Evolutionary conservation across 1,140 invertebrate species (phyloP), one percentile per base, ranked within the genome.

Genomic region (Drosophila auraria): DNA sequence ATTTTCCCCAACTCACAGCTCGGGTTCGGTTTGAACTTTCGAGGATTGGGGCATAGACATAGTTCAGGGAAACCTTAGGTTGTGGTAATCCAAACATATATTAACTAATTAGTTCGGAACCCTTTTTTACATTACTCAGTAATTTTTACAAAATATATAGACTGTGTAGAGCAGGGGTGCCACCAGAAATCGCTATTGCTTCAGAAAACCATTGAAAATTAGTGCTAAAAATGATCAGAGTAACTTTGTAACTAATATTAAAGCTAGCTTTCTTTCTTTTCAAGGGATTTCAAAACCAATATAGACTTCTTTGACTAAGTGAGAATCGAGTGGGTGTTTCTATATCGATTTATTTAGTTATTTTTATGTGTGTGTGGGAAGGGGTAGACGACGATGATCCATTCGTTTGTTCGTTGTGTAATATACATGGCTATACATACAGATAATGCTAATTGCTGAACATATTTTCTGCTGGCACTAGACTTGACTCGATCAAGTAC

Each of bases 331-430:
- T 20, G 14, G 20, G 40, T 69, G 68, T 69, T 56, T 56, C 54
- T 58, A 58, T 74, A 68, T 71, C 53, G 58, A 65, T 84, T 73
- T 73, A 62, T 89, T 78, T 27, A 68, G 72, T 77, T 74, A 60
- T 73, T 80, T 74, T 40, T 14, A n/a, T 56, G 64, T 78, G 64
- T 78, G 53, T 78, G 61, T 78, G 53, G 49, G 42, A 42, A 76
- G 78, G 80, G 74, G 75, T n/a, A 64, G 80, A 65, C 82, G 82
- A 87, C 87, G 76, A 65, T 83, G 79, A 83, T 87, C 83, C 83
- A 82, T 54, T 78, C 45, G 51, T 59, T 84, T 80, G 68, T 82
- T 83, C 73, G 50, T 61, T 69, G 66, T 87, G 60, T 83, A 80
- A 76, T 80, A 60, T 87, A 89, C 81, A 78, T 57, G 53, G 45